phyloP scores from a whole-genome alignment of 2,797 vertebrate genomes.

The Galagoides demidoff region DNA sequence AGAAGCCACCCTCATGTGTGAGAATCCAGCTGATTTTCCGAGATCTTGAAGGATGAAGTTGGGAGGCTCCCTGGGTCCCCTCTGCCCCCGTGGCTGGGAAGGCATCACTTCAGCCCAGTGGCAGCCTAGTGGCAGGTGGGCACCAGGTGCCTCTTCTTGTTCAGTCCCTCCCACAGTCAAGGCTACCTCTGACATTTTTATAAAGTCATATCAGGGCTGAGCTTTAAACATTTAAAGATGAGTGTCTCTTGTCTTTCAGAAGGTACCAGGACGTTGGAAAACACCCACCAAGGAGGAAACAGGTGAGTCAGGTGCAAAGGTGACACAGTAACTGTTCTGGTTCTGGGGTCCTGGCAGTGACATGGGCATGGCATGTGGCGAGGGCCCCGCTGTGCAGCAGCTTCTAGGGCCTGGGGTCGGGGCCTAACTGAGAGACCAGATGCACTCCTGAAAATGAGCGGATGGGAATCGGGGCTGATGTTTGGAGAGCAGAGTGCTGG shows the following conservation, averaged over 20 bases:
- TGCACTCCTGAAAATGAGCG: accelerated
- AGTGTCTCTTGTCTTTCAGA: conserved; percentile 62
- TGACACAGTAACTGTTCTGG: accelerated
- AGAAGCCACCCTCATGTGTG: accelerated
- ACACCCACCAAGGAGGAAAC: conserved; percentile 35
- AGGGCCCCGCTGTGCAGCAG: accelerated
- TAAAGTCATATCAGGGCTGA: background rate
- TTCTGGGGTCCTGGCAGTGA: background rate
- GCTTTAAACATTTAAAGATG: background rate
- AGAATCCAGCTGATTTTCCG: background rate
- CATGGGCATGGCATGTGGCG: accelerated
- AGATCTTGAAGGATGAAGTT: background rate
- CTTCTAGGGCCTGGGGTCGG: background rate
- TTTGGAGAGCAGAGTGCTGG: background rate
- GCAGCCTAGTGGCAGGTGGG: too few species aligned
- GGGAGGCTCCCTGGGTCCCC: accelerated
- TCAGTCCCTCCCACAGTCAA: background rate
- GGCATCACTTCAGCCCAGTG: accelerated
- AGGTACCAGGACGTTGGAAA: conserved; percentile 22
- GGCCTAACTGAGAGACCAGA: background rate
- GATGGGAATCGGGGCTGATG: background rate
- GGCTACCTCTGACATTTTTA: accelerated
- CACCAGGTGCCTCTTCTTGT: accelerated
- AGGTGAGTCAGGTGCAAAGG: conserved; percentile 33
- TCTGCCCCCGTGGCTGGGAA: background rate